These are phyloP conservation scores for Temnopleurus reevesii DNA, from an alignment of 53 echinoderm and acorn worm species.

Conservation along the genomic window DNA sequence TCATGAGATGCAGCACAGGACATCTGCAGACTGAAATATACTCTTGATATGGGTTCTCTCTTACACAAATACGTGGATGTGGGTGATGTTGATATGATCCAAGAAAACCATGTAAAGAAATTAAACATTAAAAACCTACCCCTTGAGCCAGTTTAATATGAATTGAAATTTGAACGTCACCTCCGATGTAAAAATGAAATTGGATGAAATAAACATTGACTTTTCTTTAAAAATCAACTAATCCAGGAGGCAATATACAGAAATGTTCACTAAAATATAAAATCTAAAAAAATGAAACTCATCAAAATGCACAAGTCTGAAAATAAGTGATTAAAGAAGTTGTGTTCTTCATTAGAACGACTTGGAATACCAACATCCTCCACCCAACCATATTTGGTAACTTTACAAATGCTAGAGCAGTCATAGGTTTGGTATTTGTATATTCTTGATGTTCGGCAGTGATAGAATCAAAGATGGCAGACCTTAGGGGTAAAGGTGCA, in stretches of 20 bases:
- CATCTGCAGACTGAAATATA: not conserved
- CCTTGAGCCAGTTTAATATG: too few relatives aligned
- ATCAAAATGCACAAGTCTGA: not conserved
- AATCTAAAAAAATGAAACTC: not conserved
- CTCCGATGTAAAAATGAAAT: too few relatives aligned
- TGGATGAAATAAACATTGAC: too few relatives aligned
- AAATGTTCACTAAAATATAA: too few relatives aligned
- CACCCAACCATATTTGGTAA: conserved; percentile 16
- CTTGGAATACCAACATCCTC: not conserved
- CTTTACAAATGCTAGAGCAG: not conserved
- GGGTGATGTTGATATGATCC: not conserved
- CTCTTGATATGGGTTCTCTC: not conserved
- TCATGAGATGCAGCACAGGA: not conserved
- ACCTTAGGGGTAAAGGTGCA: not conserved
- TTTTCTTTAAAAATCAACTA: too few relatives aligned
- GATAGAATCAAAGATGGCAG: not conserved
- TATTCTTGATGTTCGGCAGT: conserved; percentile 23
- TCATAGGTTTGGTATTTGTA: conserved; percentile 41
- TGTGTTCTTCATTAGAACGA: not conserved
- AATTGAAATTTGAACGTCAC: too few relatives aligned
- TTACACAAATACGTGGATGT: not conserved
- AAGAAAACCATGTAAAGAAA: too few relatives aligned
- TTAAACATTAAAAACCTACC: too few relatives aligned
- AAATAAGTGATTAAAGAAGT: not conserved
- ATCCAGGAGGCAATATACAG: too few relatives aligned